These are phyloP conservation scores for Pangasius djambal DNA, from an alignment of 2,797 vertebrate species.

Conservation along the genomic window DNA sequence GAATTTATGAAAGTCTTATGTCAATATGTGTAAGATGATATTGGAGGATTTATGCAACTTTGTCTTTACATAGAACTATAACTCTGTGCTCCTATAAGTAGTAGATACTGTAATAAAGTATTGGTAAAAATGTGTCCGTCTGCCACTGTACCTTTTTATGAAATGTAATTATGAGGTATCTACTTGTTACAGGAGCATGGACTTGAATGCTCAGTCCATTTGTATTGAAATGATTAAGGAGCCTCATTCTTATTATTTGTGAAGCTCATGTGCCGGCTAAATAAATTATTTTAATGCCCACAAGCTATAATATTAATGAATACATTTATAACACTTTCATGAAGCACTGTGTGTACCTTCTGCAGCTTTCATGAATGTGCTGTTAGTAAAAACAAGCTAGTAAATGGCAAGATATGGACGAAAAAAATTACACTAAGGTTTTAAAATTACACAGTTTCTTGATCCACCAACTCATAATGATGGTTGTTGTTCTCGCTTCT, in stretches of 20 bases:
- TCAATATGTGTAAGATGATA: background rate
- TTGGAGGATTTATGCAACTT: background rate
- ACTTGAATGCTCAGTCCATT: background rate
- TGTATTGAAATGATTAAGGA: background rate
- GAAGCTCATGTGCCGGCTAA: background rate
- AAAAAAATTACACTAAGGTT: background rate
- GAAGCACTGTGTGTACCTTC: background rate
- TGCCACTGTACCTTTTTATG: background rate
- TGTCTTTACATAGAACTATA: conserved; percentile 5
- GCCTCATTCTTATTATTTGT: background rate
- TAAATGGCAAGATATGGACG: too few relatives aligned
- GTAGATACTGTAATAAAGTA: background rate
- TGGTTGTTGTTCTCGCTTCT: background rate
- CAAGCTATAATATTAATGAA: background rate
- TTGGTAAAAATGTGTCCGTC: background rate
- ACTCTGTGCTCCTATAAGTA: background rate
- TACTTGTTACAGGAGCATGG: background rate
- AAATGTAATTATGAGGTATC: background rate
- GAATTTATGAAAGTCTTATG: background rate
- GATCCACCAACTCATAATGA: background rate
- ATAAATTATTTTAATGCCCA: background rate
- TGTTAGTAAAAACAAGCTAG: background rate
- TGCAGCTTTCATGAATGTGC: background rate
- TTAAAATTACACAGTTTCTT: background rate
- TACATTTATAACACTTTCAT: background rate